Percentiles rank a stretch among this genome's conserved stretches.
Conservation (phyloP, 2,797 vertebrate genomes). For the Chelon auratus region DNA sequence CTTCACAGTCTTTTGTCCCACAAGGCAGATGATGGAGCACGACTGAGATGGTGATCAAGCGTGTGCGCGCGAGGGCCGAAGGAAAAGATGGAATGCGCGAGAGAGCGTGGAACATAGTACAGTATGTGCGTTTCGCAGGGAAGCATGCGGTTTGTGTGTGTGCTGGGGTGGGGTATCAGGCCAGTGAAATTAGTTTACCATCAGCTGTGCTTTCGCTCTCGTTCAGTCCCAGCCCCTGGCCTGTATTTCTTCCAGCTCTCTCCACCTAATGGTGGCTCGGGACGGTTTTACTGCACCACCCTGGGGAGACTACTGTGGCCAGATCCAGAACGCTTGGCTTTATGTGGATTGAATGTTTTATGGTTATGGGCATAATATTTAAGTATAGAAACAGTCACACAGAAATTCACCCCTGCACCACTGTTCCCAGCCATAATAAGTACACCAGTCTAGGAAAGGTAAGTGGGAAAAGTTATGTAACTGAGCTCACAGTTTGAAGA, state of each 20-base stretch:
- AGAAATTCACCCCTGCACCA: constrained; percentile 57
- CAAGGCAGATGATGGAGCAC: constrained; percentile 73
- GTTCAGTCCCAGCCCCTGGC: constrained; percentile 46
- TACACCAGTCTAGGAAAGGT: constrained; percentile 56
- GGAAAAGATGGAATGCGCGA: constrained; percentile 37
- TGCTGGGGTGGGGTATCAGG: constrained; percentile 20
- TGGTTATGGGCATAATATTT: constrained; percentile 81
- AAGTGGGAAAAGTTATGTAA: constrained; percentile 57
- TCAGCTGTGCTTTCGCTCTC: constrained; percentile 69
- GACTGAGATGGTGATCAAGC: constrained; percentile 66
- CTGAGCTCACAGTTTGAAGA: constrained; percentile 4
- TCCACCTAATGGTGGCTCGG: constrained; percentile 69
- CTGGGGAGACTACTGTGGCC: constrained; percentile 77
- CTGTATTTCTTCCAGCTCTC: constrained; percentile 70
- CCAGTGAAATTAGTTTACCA: constrained; percentile 80
- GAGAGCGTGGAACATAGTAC: constrained; percentile 25
- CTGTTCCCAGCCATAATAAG: constrained; percentile 57
- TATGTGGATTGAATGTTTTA: constrained; percentile 83
- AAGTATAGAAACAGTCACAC: constrained; percentile 77
- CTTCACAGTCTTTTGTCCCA: constrained; percentile 69
- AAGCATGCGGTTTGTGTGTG: constrained; percentile 13
- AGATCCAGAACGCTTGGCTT: constrained; percentile 79
- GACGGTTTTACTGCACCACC: constrained; percentile 73
- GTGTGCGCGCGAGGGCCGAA: constrained; percentile 60
- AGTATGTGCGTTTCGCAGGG: constrained; percentile 22